phyloP scores from a whole-genome alignment of 2,888 invertebrate genomes.

The Pristionchus arcanus region DNA sequence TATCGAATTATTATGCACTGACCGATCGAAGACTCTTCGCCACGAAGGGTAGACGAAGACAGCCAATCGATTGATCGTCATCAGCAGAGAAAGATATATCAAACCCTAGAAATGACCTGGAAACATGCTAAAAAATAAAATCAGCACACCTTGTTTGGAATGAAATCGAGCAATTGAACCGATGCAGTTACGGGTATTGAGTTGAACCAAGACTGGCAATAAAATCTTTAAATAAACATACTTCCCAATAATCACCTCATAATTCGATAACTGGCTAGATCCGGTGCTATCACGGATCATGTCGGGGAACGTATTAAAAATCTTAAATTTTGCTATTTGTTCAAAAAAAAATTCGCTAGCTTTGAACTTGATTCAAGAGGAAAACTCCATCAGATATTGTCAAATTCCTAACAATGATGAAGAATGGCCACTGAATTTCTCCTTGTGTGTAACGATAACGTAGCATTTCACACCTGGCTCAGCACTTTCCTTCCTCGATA shows the following conservation, averaged over 20 bases:
- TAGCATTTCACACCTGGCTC: background rate
- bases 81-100: too few relatives aligned
- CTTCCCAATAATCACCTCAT: background rate
- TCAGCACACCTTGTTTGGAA: too few relatives aligned
- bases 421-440: background rate
- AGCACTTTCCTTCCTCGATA: background rate
- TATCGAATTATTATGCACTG: background rate
- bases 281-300: background rate
- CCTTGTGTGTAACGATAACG: too few relatives aligned
- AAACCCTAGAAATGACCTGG: too few relatives aligned
- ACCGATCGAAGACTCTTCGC: background rate
- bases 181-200: background rate
- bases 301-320: background rate
- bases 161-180: too few relatives aligned
- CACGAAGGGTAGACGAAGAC: too few relatives aligned
- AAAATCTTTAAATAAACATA: background rate
- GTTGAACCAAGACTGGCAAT: background rate
- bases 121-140: too few relatives aligned
- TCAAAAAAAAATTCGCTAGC: background rate
- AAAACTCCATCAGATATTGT: background rate
- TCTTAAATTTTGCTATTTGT: background rate
- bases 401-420: background rate
- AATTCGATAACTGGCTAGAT: background rate
- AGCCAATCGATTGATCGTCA: too few relatives aligned
- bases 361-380: background rate